A percentile compares a stretch with the other conserved stretches of the same genome.
Evolutionary conservation across 2,888 invertebrate genomes (phyloP).

Genomic region (Girardia tigrina): DNA sequence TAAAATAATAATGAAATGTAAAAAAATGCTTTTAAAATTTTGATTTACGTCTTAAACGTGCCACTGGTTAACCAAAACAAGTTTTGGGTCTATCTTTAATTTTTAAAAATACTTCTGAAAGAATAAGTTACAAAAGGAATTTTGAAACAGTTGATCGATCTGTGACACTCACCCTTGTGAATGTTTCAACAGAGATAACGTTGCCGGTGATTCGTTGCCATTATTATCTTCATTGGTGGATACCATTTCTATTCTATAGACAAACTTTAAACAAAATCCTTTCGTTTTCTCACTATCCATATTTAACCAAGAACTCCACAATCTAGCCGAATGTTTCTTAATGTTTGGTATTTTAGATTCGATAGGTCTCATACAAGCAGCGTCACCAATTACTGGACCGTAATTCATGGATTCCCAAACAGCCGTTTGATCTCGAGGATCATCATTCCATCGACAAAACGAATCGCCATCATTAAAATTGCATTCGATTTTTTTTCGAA

Average conservation of each 20-base stretch:
- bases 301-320: slow-evolving; percentile 33
- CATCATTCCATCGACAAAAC: slow-evolving; percentile 32
- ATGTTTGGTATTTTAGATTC: not conserved
- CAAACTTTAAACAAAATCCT: not conserved
- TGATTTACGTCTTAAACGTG: too few species aligned
- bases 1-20: too few species aligned
- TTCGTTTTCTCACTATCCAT: not conserved
- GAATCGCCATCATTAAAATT: slow-evolving; percentile 29
- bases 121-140: too few species aligned
- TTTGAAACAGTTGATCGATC: too few species aligned
- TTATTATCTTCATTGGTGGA: not conserved
- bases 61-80: too few species aligned
- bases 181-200: slow-evolving; percentile 26
- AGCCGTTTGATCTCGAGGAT: slow-evolving; percentile 30
- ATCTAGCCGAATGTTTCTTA: slow-evolving; percentile 14
- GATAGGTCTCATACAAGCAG: slow-evolving; percentile 29
- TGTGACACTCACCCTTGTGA: slow-evolving; percentile 32
- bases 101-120: too few species aligned
- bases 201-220: not conserved
- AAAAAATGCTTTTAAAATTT: too few species aligned
- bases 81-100: too few species aligned
- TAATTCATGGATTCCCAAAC: slow-evolving; percentile 30
- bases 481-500: slow-evolving; percentile 14
- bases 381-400: not conserved
- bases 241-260: slow-evolving; percentile 4